Evolutionary conservation across 2,888 invertebrate species (phyloP).

Genomic region (Cataglyphis livida): DNA sequence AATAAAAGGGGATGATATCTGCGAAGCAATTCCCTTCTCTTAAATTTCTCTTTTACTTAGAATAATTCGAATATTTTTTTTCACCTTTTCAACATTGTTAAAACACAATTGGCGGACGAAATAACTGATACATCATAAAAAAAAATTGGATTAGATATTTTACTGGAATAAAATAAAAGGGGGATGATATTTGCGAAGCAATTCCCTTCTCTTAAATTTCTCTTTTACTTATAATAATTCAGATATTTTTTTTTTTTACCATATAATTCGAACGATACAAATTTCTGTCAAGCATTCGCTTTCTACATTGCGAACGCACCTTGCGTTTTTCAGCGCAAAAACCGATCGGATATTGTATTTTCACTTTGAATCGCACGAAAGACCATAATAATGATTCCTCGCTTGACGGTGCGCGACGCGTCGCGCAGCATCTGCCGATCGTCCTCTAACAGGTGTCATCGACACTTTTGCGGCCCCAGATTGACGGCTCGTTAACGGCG

Average conservation of each 20-base stretch:
- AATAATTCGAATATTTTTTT: not conserved
- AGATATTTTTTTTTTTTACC: not conserved
- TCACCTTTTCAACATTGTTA: too few species aligned
- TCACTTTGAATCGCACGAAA: slow-evolving; percentile 31
- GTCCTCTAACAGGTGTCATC: slow-evolving; percentile 53
- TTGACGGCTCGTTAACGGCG: slow-evolving; percentile 60
- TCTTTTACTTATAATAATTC: not conserved
- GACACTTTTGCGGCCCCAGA: slow-evolving; percentile 58
- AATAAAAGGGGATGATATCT: not conserved
- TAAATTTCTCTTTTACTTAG: not conserved
- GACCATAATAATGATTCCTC: slow-evolving; percentile 40
- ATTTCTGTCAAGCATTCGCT: not conserved
- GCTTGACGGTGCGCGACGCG: slow-evolving; percentile 39
- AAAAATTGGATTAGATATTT: not conserved
- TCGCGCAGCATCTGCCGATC: slow-evolving; percentile 48
- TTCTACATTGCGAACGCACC: not conserved
- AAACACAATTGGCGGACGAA: too few species aligned
- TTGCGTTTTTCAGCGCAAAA: not conserved
- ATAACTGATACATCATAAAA: too few species aligned
- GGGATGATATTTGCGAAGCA: not conserved
- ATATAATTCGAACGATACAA: not conserved
- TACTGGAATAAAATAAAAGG: not conserved
- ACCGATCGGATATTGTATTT: slow-evolving; percentile 30
- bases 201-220: not conserved
- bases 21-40: not conserved